Percentiles rank a stretch among this genome's conserved stretches.
phyloP scores from a whole-genome alignment of 2,888 invertebrate species.

The Oscheius onirici region DNA sequence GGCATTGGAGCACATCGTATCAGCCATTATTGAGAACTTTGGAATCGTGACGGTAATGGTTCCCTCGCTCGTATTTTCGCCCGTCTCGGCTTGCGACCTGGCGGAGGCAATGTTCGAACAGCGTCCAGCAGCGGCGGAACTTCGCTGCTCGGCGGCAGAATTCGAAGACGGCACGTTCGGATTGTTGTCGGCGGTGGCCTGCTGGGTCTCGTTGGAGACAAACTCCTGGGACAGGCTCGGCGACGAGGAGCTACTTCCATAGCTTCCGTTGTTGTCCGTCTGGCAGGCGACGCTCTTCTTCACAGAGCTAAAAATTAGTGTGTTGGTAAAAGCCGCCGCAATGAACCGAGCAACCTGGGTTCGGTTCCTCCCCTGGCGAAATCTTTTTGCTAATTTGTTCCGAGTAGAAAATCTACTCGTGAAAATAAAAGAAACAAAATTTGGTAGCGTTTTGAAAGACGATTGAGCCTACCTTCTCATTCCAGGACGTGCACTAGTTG shows the following conservation, averaged over 20 bases:
- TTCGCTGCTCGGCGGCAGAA: not conserved
- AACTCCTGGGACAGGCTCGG: not conserved
- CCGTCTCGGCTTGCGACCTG: not conserved
- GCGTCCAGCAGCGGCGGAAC: not conserved
- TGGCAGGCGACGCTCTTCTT: conserved; percentile 8
- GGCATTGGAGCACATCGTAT: conserved; percentile 84
- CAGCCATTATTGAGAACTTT: conserved; percentile 87
- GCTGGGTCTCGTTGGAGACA: not conserved
- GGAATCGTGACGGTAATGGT: conserved; percentile 89
- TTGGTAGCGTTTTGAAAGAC: no score
- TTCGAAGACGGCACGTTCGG: conserved; percentile 7
- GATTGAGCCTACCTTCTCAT: no score
- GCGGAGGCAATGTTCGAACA: not conserved
- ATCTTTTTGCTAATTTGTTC: no score
- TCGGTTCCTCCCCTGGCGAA: no score
- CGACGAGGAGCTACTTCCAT: not conserved
- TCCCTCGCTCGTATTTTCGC: conserved; percentile 71
- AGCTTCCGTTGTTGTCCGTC: conserved; percentile 1
- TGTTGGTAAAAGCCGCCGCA: no score
- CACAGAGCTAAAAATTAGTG: no score
- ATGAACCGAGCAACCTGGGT: no score
- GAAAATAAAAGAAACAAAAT: no score
- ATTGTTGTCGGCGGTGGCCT: not conserved
- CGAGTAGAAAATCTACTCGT: no score
- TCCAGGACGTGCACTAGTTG: not conserved